Base-by-base conservation (phyloP, 2,888 invertebrate species). In the Catocala sponsa region DNA sequence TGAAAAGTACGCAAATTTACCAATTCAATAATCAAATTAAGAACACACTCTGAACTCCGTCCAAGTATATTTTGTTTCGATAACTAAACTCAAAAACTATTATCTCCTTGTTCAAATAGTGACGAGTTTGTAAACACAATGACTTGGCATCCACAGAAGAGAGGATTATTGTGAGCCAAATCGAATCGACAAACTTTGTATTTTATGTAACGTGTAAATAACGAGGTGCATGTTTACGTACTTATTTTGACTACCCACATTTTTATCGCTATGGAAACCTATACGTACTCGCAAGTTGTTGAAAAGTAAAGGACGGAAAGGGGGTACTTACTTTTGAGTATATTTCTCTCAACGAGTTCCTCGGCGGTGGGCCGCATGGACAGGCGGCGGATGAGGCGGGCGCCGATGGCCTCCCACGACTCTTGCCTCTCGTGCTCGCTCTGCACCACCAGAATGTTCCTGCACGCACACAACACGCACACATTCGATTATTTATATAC, bases 321-420 rank as follows among this genome's bases (percentile, higher is more conserved):
- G 4, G 6, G 5, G 4, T 6, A 95, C 97, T 97, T 95, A 99
- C 99, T 98, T 96, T 99, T 99, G 79, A 99, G 96, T 90, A 99
- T 99, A 90, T 99, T 99, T 83, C 99, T 96, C 91, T 99, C 99
- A 89, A 99, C 99, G 74, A 99, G 95, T 92, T 99, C 99, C 91
- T 99, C 99, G 72, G 98, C 98, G 52, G 99, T 98, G 78, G 99
- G 99, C 84, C 99, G 96, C 97, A 99, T 98, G 92, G 99, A 99
- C 85, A 99, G 95, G 82, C 99, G 97, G 89, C 99, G 96, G 85
- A 98, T 99, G 79, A 99, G 96, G 81, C 98, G 97, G 74, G 98
- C 98, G 58, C 99, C 99, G 85, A 99, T 98, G 66, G 98, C 98
- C 91, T 98, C 98, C 95, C 98, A 98, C 82, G 97, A 97, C 92